Conservation (phyloP, 2,113 vertebrate species). For the Myrmecobius fasciatus region DNA sequence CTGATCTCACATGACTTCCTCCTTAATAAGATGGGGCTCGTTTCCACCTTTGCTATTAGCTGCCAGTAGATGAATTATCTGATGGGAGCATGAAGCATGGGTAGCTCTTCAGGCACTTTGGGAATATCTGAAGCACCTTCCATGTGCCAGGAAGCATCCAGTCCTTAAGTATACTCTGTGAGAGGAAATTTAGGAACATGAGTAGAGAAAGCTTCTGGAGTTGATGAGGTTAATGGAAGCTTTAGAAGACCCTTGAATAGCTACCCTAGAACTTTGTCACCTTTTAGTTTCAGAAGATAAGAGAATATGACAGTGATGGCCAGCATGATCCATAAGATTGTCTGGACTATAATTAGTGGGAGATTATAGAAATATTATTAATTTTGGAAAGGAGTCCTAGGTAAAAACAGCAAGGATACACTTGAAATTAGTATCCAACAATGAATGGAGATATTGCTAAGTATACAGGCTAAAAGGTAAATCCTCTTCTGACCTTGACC, state of each 20-base stretch:
- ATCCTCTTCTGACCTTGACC: background rate
- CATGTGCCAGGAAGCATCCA: too few species aligned
- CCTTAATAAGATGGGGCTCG: background rate
- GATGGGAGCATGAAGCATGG: background rate
- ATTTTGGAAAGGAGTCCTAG: slow-evolving; percentile 38
- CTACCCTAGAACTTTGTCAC: background rate
- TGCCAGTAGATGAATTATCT: background rate
- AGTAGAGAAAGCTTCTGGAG: background rate
- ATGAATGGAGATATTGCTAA: background rate
- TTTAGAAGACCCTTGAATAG: background rate
- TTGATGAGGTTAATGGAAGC: background rate
- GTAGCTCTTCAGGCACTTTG: background rate
- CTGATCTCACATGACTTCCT: background rate
- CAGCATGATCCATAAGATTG: slow-evolving; percentile 32
- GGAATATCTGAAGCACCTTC: too few species aligned
- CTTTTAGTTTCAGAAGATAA: background rate
- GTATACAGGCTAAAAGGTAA: background rate
- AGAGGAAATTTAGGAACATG: background rate
- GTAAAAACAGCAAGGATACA: slow-evolving; percentile 16
- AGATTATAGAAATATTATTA: slow-evolving; percentile 23
- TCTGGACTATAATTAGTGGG: slow-evolving; percentile 1
- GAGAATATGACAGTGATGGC: too few species aligned
- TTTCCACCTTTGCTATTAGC: background rate
- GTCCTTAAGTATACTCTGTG: too few species aligned
- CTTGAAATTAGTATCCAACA: background rate